Percentiles rank a stretch among this genome's conserved stretches.
Conservation (phyloP, 2,113 vertebrate species). For the Strix uralensis region DNA sequence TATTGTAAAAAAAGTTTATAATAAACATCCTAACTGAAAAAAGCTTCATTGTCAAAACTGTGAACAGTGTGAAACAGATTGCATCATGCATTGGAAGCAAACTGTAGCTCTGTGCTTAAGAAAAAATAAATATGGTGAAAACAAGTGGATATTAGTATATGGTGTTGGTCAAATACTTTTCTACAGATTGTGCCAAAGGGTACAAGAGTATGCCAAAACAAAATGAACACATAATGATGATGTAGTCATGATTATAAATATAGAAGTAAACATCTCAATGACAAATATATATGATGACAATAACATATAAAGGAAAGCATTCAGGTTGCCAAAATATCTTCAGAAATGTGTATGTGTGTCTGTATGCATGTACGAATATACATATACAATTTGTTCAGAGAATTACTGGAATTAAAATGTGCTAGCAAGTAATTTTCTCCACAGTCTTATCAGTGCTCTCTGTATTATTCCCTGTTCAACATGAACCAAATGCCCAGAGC, state of each 20-base stretch:
- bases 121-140: not conserved
- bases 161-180: not conserved
- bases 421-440: not conserved
- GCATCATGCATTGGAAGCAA: conserved; percentile 9
- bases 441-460: not conserved
- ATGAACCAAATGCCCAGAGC: not conserved
- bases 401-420: not conserved
- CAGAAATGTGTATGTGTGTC: not conserved
- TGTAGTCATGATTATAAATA: not conserved
- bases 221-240: not conserved
- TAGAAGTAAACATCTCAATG: not conserved
- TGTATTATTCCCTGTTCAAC: not conserved
- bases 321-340: conserved; percentile 61
- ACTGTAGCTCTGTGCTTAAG: not conserved
- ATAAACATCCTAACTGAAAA: conserved; percentile 20
- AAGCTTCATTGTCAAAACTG: not conserved
- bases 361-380: not conserved
- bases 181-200: not conserved
- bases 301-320: not conserved
- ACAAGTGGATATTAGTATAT: not conserved
- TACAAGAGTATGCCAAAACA: not conserved
- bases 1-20: not conserved
- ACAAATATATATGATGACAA: not conserved
- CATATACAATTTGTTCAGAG: not conserved
- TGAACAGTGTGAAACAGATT: not conserved